Evolutionary conservation across 1,140 invertebrate species (phyloP).

Genomic region (Macrosteles quadrilineatus): DNA sequence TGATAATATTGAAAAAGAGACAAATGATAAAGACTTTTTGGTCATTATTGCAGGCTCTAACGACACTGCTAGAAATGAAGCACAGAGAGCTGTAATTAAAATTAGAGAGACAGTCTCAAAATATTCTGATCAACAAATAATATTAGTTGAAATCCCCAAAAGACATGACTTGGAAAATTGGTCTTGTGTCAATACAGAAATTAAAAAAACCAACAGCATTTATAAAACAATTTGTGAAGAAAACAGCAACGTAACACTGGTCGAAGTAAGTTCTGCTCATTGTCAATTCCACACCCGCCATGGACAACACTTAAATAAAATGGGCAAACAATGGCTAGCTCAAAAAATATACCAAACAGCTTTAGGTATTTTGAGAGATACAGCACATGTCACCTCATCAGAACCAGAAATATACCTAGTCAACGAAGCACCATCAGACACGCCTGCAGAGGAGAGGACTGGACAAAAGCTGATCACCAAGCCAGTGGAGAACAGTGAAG

Average conservation of each 20-base stretch:
- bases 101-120: neutral
- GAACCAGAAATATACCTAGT: too few species aligned
- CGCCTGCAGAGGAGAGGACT: too few species aligned
- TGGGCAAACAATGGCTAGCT: neutral
- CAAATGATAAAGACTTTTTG: neutral
- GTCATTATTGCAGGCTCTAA: neutral
- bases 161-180: constrained; percentile 21
- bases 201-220: constrained; percentile 2
- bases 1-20: neutral
- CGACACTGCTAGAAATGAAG: neutral
- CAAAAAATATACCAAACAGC: neutral
- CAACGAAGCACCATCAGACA: too few species aligned
- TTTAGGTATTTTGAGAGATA: too few species aligned
- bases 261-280: neutral
- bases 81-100: neutral
- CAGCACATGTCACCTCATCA: too few species aligned
- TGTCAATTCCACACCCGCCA: neutral
- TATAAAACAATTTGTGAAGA: neutral
- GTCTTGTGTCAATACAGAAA: constrained; percentile 19
- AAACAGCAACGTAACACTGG: constrained; percentile 9
- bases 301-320: neutral
- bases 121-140: neutral
- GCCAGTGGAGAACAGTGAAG: too few species aligned
- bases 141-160: constrained; percentile 3
- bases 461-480: too few species aligned